Evolutionary conservation across 2,797 vertebrate genomes (phyloP).

Genomic region (Sebastes trivittatus): DNA sequence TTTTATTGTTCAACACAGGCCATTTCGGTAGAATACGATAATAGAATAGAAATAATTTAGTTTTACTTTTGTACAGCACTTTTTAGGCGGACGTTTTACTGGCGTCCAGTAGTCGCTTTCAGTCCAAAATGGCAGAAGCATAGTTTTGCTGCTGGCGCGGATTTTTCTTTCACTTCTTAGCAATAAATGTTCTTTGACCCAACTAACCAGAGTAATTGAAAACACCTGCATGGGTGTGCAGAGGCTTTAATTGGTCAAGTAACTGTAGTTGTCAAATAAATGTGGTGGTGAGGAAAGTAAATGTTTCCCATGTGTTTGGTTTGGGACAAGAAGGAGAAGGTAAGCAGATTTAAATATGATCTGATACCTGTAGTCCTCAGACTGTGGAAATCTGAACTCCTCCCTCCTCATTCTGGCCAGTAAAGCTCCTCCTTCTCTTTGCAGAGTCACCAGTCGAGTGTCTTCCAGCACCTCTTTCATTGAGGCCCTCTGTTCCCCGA

Average conservation of each 20-base stretch:
- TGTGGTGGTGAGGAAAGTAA: not conserved
- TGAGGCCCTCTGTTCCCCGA: slow-evolving; percentile 85
- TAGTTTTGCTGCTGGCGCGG: no score
- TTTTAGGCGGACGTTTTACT: no score
- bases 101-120: no score
- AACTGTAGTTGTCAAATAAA: not conserved
- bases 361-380: slow-evolving; percentile 82
- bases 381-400: slow-evolving; percentile 79
- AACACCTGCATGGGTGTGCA: not conserved
- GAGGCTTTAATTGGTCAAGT: not conserved
- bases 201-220: not conserved
- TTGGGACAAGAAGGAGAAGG: not conserved
- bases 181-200: no score
- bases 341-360: not conserved
- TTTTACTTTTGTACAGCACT: no score
- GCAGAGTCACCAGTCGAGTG: slow-evolving; percentile 84
- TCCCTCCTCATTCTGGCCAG: slow-evolving; percentile 87
- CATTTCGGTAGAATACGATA: no score
- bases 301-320: not conserved
- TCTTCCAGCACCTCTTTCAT: slow-evolving; percentile 91
- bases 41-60: no score
- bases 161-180: no score
- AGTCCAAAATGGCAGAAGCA: no score
- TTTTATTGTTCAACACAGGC: no score
- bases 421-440: slow-evolving; percentile 88